These are phyloP conservation scores for Thamnophis sirtalis DNA, from an alignment of 2,113 vertebrate genomes.

Conservation along the genomic window DNA sequence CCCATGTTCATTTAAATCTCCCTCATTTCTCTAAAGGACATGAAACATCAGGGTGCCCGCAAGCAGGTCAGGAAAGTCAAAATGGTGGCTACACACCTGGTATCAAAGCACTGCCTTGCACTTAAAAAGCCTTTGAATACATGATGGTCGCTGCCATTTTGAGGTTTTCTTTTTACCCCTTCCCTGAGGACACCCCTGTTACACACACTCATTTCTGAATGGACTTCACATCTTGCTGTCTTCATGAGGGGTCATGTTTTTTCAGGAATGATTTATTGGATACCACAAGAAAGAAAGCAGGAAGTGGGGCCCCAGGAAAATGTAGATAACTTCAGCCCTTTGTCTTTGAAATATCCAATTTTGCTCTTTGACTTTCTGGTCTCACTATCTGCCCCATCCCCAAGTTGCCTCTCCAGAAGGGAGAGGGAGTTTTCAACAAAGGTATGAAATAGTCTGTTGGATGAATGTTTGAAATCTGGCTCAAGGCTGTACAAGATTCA, in stretches of 20 bases:
- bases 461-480: background rate
- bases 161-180: background rate
- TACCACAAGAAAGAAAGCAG: background rate
- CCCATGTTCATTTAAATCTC: background rate
- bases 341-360: background rate
- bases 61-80: background rate
- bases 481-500: background rate
- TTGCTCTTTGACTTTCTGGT: background rate
- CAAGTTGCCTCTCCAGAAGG: background rate
- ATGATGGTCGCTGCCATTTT: background rate
- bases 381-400: background rate
- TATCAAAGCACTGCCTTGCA: background rate
- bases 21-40: background rate
- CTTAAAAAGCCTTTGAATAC: background rate
- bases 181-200: background rate
- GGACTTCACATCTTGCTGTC: background rate
- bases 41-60: background rate
- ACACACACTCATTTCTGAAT: background rate
- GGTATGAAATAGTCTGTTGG: background rate
- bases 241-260: background rate
- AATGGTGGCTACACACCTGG: background rate
- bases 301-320: background rate
- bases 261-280: background rate
- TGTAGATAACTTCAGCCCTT: background rate
- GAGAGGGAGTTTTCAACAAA: background rate